Evolutionary conservation across 1,140 invertebrate genomes (phyloP).

Genomic region (Portunus trituberculatus): DNA sequence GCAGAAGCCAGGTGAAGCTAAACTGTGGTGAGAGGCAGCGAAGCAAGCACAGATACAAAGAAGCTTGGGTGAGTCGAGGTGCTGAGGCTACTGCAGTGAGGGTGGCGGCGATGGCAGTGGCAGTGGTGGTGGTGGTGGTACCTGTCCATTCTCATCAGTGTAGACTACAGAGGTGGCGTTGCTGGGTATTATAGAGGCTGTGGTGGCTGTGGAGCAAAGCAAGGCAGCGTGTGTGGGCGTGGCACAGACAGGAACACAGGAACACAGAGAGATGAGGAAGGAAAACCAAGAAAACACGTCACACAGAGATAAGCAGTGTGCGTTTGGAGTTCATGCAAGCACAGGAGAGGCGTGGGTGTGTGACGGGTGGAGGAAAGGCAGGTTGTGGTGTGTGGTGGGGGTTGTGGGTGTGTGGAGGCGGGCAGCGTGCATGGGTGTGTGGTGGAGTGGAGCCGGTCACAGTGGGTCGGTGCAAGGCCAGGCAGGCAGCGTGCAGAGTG

Average conservation of each 20-base stretch:
- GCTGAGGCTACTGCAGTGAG: background rate
- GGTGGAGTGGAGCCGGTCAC: background rate
- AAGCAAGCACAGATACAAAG: too few species aligned
- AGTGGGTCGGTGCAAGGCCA: background rate
- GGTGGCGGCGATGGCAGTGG: background rate
- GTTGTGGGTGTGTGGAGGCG: too few species aligned
- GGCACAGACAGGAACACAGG: too few species aligned
- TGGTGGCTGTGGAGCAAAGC: background rate
- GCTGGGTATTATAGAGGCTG: slow-evolving; percentile 84
- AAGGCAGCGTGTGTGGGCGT: background rate
- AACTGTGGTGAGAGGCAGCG: too few species aligned
- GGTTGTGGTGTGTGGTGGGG: too few species aligned
- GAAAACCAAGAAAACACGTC: too few species aligned
- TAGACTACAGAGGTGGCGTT: slow-evolving; percentile 96
- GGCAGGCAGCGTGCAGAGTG: slow-evolving; percentile 23
- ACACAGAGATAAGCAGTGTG: background rate
- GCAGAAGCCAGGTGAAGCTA: too few species aligned
- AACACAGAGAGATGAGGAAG: too few species aligned
- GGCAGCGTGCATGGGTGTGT: background rate
- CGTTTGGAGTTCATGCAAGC: too few species aligned
- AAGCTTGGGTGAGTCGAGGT: too few species aligned
- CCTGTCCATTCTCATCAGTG: slow-evolving; percentile 97
- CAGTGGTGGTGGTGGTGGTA: slow-evolving; percentile 81
- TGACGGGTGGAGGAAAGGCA: too few species aligned
- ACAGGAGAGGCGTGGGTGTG: too few species aligned